Conservation (phyloP, 2,797 vertebrate species). For the Poeciliopsis presidionis region DNA sequence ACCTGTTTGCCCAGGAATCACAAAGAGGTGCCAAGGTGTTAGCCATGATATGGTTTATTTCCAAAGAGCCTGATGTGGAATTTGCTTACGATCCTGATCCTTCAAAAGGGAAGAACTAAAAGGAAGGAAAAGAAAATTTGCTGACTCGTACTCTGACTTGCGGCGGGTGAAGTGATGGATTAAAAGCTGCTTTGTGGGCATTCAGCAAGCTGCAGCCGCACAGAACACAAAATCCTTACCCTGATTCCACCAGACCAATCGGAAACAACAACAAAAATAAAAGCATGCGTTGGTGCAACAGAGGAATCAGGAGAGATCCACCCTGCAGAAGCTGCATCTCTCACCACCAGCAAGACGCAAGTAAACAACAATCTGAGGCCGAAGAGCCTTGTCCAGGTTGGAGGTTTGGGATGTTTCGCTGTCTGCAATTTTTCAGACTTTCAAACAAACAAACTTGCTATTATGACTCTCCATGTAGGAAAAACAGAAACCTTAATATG, state of each 20-base stretch:
- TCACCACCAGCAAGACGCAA: conserved; percentile 59
- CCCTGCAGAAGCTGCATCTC: conserved; percentile 55
- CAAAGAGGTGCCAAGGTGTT: conserved; percentile 50
- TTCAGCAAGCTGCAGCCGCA: conserved; percentile 18
- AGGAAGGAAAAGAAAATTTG: conserved; percentile 2
- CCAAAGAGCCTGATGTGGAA: conserved; percentile 41
- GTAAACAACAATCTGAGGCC: conserved; percentile 13
- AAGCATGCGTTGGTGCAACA: conserved; percentile 26
- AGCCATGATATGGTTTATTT: conserved; percentile 50
- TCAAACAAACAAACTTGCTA: neutral
- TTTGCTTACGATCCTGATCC: conserved; percentile 51
- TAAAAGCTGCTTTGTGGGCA: conserved; percentile 36
- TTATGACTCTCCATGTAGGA: neutral
- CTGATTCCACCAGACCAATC: conserved; percentile 22
- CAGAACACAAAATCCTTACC: conserved; percentile 8
- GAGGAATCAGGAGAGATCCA: conserved; percentile 28
- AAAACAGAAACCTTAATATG: neutral
- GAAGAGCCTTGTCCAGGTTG: neutral
- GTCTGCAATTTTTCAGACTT: neutral
- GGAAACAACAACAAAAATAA: conserved; percentile 11
- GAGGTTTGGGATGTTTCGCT: neutral
- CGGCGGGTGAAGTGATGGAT: conserved; percentile 42
- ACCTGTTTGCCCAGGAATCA: conserved; percentile 63
- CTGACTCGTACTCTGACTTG: conserved; percentile 39
- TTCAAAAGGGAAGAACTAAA: conserved; percentile 24